Conservation (phyloP, 92 coral and sea anemone species). For the Nematostella vectensis region DNA sequence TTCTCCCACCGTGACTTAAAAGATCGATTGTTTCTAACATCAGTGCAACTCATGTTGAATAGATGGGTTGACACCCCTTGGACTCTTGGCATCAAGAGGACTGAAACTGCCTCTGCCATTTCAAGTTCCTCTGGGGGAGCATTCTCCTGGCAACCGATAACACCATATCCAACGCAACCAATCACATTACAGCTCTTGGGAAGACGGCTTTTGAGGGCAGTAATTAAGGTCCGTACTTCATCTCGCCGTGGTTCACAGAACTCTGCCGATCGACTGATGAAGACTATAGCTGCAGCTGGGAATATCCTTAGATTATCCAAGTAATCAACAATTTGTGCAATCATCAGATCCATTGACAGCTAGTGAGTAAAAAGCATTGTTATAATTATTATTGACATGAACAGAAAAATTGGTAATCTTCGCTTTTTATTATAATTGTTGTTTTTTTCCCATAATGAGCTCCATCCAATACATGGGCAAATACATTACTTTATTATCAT, state of each 20-base stretch:
- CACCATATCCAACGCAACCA: constrained; percentile 76
- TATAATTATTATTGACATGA: not conserved
- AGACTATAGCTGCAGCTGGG: constrained; percentile 76
- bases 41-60: constrained; percentile 69
- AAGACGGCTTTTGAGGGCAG: constrained; percentile 42
- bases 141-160: constrained; percentile 67
- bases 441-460: too few species aligned
- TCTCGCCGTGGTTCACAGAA: constrained; percentile 55
- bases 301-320: constrained; percentile 56
- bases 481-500: too few species aligned
- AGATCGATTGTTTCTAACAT: constrained; percentile 63
- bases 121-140: constrained; percentile 61
- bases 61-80: constrained; percentile 60
- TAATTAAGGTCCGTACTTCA: constrained; percentile 54
- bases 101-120: constrained; percentile 58
- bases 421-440: too few species aligned
- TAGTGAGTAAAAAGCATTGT: constrained; percentile 11
- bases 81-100: constrained; percentile 82
- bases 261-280: constrained; percentile 55
- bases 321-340: constrained; percentile 54
- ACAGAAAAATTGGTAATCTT: not conserved
- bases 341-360: constrained; percentile 73
- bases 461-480: too few species aligned
- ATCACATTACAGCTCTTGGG: constrained; percentile 62
- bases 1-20: constrained; percentile 70